Base-by-base conservation (phyloP, 2,888 invertebrate species). In the Euplagia quadripunctaria region DNA sequence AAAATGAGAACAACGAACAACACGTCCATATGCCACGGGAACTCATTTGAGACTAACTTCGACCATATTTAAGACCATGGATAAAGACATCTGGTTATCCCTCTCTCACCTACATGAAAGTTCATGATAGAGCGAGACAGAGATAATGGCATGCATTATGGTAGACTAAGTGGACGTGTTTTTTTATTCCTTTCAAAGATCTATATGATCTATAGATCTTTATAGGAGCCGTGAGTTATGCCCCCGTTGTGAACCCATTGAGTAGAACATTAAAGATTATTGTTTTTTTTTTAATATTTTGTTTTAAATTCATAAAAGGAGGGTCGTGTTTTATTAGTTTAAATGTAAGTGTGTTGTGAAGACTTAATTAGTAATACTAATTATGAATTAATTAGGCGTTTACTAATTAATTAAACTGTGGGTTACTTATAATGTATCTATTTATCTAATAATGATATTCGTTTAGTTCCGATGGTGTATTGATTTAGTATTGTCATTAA, bases 121-220 rank as follows among this genome's bases (percentile, higher is more conserved):
- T 8, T 2, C 43, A 64, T 1, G 90, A 46, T 14, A 16, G 87
- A 94, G 71, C 1, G 88, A 79, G 92, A 92, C 69, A 75, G 90
- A 78, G 85, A 92, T 87, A 94, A 91, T 93, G 95, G 94, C 92
- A 94, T 94, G 95, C 95, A 93, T 94, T 93, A 93, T 93, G 92
- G 92, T 89, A 83, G 88, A 90, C 88, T 87, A 88, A 86, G 86
- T 91, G 85, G 87, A 88, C 87, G 52, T 67, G 93, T 94, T 94
- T 94, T 90, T 91, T 92, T 91, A 94, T 93, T 94, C 93, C 94
- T 94, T 93, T 94, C 94, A 94, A 94, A 89, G 91, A 92, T 93
- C 91, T 92, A 91, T 92, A 92, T 88, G 91, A 93, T 93, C 90
- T 92, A 93, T 93, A 94, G 93, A 92, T 91, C 91, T 85, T 89